Evolutionary conservation across 2,888 invertebrate species (phyloP).

Genomic region (Nomada goodeniana): DNA sequence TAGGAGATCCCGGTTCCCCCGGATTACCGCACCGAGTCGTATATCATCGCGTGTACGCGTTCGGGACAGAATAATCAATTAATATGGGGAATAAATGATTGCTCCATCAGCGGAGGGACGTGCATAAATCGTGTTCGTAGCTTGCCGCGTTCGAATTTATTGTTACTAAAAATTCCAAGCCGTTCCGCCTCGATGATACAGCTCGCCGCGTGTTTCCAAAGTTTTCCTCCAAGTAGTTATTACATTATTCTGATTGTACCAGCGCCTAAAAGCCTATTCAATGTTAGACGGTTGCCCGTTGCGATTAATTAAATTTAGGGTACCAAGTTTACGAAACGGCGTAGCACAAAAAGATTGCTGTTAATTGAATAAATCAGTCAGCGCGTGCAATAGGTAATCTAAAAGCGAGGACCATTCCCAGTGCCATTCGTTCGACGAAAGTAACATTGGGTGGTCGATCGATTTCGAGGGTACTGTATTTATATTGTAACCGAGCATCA

Average conservation of each 20-base stretch:
- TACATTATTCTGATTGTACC: no score
- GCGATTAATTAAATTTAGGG: no score
- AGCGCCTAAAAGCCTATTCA: no score
- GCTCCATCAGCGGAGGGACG: slow-evolving; percentile 33
- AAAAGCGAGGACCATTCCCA: no score
- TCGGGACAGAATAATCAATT: slow-evolving; percentile 60
- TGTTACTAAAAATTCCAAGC: slow-evolving; percentile 18
- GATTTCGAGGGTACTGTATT: background rate
- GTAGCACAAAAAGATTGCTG: no score
- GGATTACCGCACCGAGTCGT: slow-evolving; percentile 30
- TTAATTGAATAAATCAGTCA: background rate
- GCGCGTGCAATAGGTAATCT: no score
- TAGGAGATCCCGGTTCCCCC: slow-evolving; percentile 58
- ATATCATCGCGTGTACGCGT: slow-evolving; percentile 49
- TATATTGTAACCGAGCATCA: background rate
- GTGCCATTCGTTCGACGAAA: background rate
- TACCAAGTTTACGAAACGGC: no score
- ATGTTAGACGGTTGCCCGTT: no score
- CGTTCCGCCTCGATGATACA: background rate
- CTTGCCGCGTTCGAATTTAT: slow-evolving; percentile 18
- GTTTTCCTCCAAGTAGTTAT: no score
- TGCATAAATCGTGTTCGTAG: slow-evolving; percentile 34
- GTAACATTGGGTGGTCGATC: background rate
- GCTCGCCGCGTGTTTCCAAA: background rate
- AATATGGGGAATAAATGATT: slow-evolving; percentile 57